These are phyloP conservation scores for Thunnus thynnus DNA, from an alignment of 2,113 vertebrate genomes.

Conservation along the genomic window DNA sequence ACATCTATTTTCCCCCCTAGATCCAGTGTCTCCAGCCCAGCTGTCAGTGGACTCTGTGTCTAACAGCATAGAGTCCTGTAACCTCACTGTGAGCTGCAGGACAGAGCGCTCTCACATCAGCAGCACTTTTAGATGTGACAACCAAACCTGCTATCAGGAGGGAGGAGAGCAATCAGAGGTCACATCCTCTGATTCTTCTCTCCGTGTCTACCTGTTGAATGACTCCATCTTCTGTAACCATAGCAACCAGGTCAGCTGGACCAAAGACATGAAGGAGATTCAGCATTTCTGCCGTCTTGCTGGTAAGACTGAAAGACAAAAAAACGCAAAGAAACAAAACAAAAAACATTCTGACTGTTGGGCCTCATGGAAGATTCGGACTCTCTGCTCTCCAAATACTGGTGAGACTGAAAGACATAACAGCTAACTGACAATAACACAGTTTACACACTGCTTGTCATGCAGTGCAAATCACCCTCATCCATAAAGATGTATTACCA, in stretches of 20 bases:
- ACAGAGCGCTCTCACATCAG: conserved; percentile 18
- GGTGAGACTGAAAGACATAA: too few relatives aligned
- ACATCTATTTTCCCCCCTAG: conserved; percentile 3
- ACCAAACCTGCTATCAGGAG: conserved; percentile 11
- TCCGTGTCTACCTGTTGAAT: background rate
- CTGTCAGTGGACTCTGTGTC: conserved; percentile 10
- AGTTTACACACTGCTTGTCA: too few relatives aligned
- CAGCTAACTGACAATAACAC: too few relatives aligned
- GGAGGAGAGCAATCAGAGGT: background rate
- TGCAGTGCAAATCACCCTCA: too few relatives aligned
- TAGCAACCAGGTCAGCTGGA: conserved; percentile 55
- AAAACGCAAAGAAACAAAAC: too few relatives aligned
- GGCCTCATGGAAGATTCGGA: too few relatives aligned
- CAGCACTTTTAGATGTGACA: conserved; percentile 1
- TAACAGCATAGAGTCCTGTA: background rate
- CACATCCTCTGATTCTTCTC: background rate
- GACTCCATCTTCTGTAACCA: conserved; percentile 45
- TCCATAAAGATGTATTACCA: too few relatives aligned
- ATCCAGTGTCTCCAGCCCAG: background rate
- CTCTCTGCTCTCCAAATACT: accelerated
- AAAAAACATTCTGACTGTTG: too few relatives aligned
- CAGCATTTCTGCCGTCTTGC: too few relatives aligned
- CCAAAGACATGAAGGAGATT: accelerated
- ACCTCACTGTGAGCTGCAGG: conserved; percentile 48
- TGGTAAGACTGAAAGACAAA: too few relatives aligned